A percentile compares a stretch with the other conserved stretches of the same genome.
Evolutionary conservation across 2,113 vertebrate species (phyloP).

Genomic region (Acrocephalus arundinaceus): DNA sequence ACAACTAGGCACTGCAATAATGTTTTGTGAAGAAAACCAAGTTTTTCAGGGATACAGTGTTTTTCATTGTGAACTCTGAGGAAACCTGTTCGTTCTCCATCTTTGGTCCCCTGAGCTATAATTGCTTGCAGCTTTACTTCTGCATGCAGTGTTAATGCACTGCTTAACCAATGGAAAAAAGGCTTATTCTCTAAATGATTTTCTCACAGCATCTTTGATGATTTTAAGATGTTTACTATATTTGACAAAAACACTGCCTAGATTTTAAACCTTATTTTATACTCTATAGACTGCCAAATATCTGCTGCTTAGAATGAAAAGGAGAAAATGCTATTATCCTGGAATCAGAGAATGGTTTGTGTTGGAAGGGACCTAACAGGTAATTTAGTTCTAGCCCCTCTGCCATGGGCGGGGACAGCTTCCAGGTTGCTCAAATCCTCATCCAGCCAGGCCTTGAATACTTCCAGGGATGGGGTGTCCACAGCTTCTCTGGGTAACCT

Average conservation of each 20-base stretch:
- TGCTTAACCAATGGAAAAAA: background rate
- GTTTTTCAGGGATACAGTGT: background rate
- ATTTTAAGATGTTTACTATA: background rate
- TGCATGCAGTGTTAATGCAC: background rate
- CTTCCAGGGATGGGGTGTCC: background rate
- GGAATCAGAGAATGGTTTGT: background rate
- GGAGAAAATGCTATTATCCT: background rate
- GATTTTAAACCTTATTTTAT: background rate
- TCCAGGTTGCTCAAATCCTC: background rate
- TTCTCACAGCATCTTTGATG: background rate
- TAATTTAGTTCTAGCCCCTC: background rate
- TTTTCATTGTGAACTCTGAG: background rate
- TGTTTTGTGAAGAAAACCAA: background rate
- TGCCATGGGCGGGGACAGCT: background rate
- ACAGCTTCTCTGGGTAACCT: background rate
- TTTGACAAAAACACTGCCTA: background rate
- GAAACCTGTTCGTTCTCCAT: background rate
- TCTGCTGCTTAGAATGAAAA: background rate
- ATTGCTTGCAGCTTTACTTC: background rate
- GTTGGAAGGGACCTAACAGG: background rate
- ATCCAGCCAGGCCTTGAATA: background rate
- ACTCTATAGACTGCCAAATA: background rate
- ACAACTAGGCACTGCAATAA: background rate
- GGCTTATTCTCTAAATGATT: background rate
- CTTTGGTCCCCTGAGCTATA: background rate